Base-by-base conservation (phyloP, 2,797 vertebrate genomes). In the Sardinella longiceps region DNA sequence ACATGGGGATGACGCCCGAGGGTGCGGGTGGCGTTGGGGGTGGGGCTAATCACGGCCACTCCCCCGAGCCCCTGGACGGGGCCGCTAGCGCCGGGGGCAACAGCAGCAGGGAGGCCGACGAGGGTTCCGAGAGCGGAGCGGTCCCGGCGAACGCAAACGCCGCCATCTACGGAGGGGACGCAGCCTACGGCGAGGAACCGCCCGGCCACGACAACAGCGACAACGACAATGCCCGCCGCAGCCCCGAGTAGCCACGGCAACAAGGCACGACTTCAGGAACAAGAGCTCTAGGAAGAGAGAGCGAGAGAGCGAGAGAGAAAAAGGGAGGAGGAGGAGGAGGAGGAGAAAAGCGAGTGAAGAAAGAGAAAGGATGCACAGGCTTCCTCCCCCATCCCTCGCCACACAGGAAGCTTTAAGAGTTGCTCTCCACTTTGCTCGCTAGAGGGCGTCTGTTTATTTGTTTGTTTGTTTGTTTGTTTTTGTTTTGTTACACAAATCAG, bases 11-110 rank as follows among this genome's bases (percentile, higher is more conserved):
- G 0, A 90, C 95, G 14, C 95, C 95, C 0, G 94, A 97, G 53
- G 96, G 97, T 84, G 91, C 95, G 58, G 43, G 43, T 7, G 43
- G 43, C n/a, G n/a, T n/a, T n/a, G 43, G 43, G 43, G 43, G 43
- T 43, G 43, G 95, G 43, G 95, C 93, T 90, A 97, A 93, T 94
- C 96, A 97, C 53, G 90, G 94, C 0, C 97, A 98, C 90, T 98
- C 97, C 89, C 97, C 97, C 0, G 97, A 98, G 91, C 95, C 96
- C 94, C 96, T 95, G 92, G 97, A 97, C 87, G 94, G 93, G 15
- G 48, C 43, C 43, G 2, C 43, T 7, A 43, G 43, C 43, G 43
- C 43, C 43, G 1, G 94, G 96, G 84, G 90, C 20, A 15, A 15
- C 48, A 50, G 48, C 53, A 56, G 53, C 53, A 97, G 96, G 92